Evolutionary conservation across 2,797 vertebrate genomes (phyloP), one percentile per base, ranked within the genome.

Genomic region (Orientallactaga sibirica): DNA sequence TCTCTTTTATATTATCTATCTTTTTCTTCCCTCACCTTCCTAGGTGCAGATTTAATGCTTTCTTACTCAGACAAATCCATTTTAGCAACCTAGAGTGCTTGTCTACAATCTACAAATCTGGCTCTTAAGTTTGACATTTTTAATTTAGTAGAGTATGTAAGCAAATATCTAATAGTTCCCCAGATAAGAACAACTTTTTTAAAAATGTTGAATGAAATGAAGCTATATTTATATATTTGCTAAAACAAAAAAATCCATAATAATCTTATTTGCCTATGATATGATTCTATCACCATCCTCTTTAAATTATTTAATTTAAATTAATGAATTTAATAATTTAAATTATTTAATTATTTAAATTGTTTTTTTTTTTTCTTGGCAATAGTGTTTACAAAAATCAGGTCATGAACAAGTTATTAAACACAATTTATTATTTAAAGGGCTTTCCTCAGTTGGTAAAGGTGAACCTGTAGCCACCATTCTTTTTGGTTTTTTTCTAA

Each of bases 311-410:
- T 37, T 37, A 37, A 37, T 37, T 37, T 37, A 37, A 37, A 37
- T 37, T 37, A 37, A 2, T 37, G 2, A 37, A 37, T 37, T 37
- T 37, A 37, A 37, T 37, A 37, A 37, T 37, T 37, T 37, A 37
- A 37, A 37, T 37, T 37, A 37, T 37, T 37, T 37, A 37, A 37
- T 37, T 37, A 37, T 37, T 37, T 37, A 37, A 37, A 37, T 91
- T 4, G n/a, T 37, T 86, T 91, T 92, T 37, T 37, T 37, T 86
- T 2, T 4, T 67, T 25, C 16, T 12, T 81, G 77, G 9, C 43
- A 88, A 41, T 58, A 61, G 41, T 73, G 6, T 22, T 93, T 79
- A 55, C 86, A 80, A 77, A 92, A 83, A 67, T 92, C 15, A 88
- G 11, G 15, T 55, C 55, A 55, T 58, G 55, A 58, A 16, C 55